Conservation (phyloP, 2,888 invertebrate genomes). For the Nezara viridula region DNA sequence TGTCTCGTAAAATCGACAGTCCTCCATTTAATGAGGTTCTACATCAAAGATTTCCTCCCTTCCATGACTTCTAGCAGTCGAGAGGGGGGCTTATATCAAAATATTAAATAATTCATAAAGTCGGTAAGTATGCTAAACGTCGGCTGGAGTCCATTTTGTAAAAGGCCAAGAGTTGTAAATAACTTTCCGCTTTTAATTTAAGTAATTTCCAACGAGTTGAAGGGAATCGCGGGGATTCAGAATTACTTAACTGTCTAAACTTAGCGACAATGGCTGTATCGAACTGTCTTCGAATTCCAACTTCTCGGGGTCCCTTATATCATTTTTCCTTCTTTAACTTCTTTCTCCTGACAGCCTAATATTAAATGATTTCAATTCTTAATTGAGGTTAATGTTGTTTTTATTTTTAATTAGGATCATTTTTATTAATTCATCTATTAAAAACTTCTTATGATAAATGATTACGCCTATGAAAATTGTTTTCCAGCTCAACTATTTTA, state of each 20-base stretch:
- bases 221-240: neutral
- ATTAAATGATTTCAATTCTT: neutral
- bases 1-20: slow-evolving; percentile 31
- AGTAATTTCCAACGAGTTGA: slow-evolving; percentile 12
- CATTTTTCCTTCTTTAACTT: neutral
- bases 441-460: too few relatives aligned
- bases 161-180: slow-evolving; percentile 10
- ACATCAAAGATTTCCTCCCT: slow-evolving; percentile 2
- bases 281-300: neutral
- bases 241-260: slow-evolving; percentile 5
- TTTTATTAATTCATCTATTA: too few relatives aligned
- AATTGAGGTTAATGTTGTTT: too few relatives aligned
- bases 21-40: slow-evolving; percentile 18
- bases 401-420: too few relatives aligned
- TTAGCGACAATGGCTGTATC: slow-evolving; percentile 12
- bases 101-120: slow-evolving; percentile 51
- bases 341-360: neutral
- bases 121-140: slow-evolving; percentile 15
- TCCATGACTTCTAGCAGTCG: neutral
- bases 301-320: neutral
- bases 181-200: slow-evolving; percentile 35
- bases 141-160: neutral
- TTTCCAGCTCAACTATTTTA: too few relatives aligned
- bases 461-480: too few relatives aligned
- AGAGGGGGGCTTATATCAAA: neutral